Percentiles rank a stretch among this genome's conserved stretches.
phyloP scores from a whole-genome alignment of 1,140 invertebrate genomes.

The Eubasilissa regina region DNA sequence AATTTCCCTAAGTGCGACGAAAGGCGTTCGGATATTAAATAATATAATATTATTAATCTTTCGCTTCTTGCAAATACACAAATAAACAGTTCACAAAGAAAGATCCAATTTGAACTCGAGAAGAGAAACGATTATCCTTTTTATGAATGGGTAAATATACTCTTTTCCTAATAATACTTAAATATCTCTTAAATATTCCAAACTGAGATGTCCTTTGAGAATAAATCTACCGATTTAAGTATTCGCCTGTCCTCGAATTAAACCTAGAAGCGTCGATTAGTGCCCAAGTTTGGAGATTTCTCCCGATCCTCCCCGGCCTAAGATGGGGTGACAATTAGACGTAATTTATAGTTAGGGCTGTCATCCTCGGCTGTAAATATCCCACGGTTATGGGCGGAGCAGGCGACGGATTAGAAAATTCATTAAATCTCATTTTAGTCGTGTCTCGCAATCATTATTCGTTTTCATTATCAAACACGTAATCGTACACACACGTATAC shows the following conservation, averaged over 20 bases:
- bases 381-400: not conserved
- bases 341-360: constrained; percentile 21
- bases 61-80: too few species aligned
- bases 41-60: too few species aligned
- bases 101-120: too few species aligned
- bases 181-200: too few species aligned
- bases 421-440: constrained; percentile 8
- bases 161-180: too few species aligned
- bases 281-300: constrained; percentile 11
- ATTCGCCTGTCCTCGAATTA: not conserved
- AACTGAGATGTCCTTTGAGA: not conserved
- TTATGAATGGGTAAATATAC: too few species aligned
- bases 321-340: constrained; percentile 23
- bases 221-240: constrained; percentile 4
- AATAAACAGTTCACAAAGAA: too few species aligned
- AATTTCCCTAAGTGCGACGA: too few species aligned
- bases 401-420: not conserved
- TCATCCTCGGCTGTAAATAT: constrained; percentile 19
- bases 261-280: constrained; percentile 9
- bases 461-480: too few species aligned
- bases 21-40: too few species aligned
- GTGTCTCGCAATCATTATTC: not conserved
- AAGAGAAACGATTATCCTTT: too few species aligned
- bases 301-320: not conserved
- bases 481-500: too few species aligned